These are phyloP conservation scores for Plumapathes pennacea DNA, from an alignment of 92 coral and sea anemone genomes.

Conservation along the genomic window DNA sequence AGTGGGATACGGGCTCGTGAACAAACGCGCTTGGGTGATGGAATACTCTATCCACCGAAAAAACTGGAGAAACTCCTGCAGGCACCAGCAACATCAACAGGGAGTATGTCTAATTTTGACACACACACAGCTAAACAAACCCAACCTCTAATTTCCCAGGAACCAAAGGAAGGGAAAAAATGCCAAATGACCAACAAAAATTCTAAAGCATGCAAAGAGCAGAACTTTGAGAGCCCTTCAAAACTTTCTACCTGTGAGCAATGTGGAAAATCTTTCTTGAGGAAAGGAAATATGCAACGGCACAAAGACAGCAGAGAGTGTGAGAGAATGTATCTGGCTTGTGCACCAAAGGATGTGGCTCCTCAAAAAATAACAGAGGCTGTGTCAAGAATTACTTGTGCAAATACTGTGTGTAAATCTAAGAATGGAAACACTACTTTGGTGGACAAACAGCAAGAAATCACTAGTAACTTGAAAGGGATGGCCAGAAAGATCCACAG, in stretches of 20 bases:
- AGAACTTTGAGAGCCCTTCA: conserved; percentile 6
- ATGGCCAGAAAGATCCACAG: conserved; percentile 25
- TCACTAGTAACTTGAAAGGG: conserved; percentile 25
- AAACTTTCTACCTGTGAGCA: not conserved
- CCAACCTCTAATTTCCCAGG: conserved; percentile 4
- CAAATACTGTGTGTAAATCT: no score
- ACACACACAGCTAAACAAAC: conserved; percentile 14
- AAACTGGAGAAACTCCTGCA: conserved; percentile 6
- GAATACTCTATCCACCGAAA: not conserved
- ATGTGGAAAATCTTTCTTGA: conserved; percentile 12
- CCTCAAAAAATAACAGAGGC: conserved; percentile 19
- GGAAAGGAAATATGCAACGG: conserved; percentile 12
- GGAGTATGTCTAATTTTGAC: conserved; percentile 37
- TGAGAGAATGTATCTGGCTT: not conserved
- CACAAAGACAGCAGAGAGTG: conserved; percentile 20
- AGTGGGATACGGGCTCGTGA: conserved; percentile 20
- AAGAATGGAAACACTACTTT: conserved; percentile 5
- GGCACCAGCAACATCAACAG: conserved; percentile 11
- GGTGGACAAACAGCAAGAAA: conserved; percentile 6
- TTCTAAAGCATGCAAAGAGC: not conserved
- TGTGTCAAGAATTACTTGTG: not conserved
- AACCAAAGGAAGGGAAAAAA: not conserved
- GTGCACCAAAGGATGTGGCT: not conserved
- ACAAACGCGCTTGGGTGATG: conserved; percentile 20
- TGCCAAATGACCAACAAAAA: not conserved